Conservation (phyloP, 92 coral and sea anemone genomes). For the Pocillopora grandis region DNA sequence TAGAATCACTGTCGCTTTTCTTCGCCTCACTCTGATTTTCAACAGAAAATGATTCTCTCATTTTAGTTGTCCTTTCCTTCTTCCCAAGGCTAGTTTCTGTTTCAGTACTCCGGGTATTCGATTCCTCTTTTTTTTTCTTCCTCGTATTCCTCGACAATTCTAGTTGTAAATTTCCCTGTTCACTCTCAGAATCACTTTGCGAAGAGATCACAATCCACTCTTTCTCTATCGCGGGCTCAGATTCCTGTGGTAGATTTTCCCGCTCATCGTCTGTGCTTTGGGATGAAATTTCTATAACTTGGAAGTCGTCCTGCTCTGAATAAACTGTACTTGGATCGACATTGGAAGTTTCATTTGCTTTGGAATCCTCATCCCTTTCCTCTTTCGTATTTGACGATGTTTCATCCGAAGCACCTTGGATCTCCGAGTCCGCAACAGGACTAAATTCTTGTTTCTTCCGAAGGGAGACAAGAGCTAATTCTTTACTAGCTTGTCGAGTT, state of each 20-base stretch:
- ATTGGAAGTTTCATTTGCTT: not conserved
- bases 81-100: not conserved
- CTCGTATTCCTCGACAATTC: not conserved
- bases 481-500: constrained; percentile 85
- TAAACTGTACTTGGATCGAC: not conserved
- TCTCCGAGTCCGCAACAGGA: constrained; percentile 4
- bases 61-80: not conserved
- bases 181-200: constrained; percentile 52
- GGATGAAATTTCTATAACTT: constrained; percentile 57
- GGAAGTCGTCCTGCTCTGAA: constrained; percentile 15
- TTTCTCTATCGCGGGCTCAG: not conserved
- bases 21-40: not conserved
- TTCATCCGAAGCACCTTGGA: not conserved
- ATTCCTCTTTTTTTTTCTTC: not conserved
- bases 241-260: constrained; percentile 7
- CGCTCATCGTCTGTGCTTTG: constrained; percentile 37
- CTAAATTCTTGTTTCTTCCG: constrained; percentile 25
- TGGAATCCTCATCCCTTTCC: not conserved
- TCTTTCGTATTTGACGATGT: constrained; percentile 7
- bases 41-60: not conserved
- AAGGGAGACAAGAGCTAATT: constrained; percentile 49
- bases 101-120: not conserved
- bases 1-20: not conserved
- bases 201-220: constrained; percentile 52
- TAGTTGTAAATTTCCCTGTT: not conserved